Evolutionary conservation across 2,888 invertebrate species (phyloP), one percentile per base, ranked within the genome.

Genomic region (Deilephila elpenor): DNA sequence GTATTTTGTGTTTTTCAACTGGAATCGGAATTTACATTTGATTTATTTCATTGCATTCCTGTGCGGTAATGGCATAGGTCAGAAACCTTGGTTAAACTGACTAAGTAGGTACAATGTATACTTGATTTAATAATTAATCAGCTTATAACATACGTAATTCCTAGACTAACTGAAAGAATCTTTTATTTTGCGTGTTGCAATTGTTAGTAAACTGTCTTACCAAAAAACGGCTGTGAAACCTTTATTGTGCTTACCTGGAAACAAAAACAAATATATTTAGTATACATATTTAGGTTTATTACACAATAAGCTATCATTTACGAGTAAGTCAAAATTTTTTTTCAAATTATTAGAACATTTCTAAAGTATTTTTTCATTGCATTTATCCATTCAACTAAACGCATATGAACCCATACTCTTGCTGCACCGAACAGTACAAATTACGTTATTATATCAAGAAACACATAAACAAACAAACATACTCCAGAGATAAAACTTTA

Each of bases 221-320:
- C 67, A 25, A 29, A 20, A 67, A 25, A 25, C 51, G 44, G 25
- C 44, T 25, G 11, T 19, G 19, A 64, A n/a, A n/a, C n/a, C 37
- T 53, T 61, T 70, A 7, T 70, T 62, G 70, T 79, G 82, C 86
- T 85, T 86, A 86, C 86, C 86, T 86, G 85, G 62, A 85, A 78
- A 78, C 74, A 81, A 77, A 78, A 75, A 74, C 73, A 77, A 56
- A 20, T n/a, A 64, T 20, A 20, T 44, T 44, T 44, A 64, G 37
- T n/a, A n/a, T n/a, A n/a, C n/a, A n/a, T n/a, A n/a, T n/a, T n/a
- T n/a, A n/a, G 14, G 14, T 44, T 44, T 44, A 44, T 44, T 44
- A 11, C 11, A 44, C 3, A 44, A 44, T 14, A 44, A 44, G 11
- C 11, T 14, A 44, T 44, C 44, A 14, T 44, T 2, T 14, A 25